Conservation (phyloP, 1,140 invertebrate genomes). For the Brevipalpus yothersi region DNA sequence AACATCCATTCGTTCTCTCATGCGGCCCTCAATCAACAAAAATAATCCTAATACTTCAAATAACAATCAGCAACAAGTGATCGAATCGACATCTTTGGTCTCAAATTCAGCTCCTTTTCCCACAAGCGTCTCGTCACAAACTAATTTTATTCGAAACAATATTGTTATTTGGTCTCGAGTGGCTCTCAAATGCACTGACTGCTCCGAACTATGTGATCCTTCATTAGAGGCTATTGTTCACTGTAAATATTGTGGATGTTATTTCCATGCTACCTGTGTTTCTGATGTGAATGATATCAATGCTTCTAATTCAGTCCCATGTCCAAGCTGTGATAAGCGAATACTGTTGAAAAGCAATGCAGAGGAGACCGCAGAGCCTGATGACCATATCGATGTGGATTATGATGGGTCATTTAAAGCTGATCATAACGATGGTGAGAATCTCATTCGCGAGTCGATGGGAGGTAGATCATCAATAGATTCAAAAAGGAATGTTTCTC, state of each 20-base stretch:
- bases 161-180: neutral
- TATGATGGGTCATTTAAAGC: no score
- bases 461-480: no score
- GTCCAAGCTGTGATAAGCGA: constrained; percentile 1
- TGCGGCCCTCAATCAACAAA: neutral
- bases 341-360: neutral
- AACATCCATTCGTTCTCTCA: neutral
- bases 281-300: neutral
- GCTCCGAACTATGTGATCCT: constrained; percentile 2
- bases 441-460: no score
- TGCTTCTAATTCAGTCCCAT: neutral
- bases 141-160: neutral
- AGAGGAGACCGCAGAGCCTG: no score
- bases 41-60: neutral
- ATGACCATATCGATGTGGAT: no score
- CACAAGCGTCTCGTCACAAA: neutral
- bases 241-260: constrained; percentile 2
- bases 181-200: constrained; percentile 1
- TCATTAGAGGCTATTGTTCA: constrained; percentile 2
- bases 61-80: neutral
- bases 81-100: neutral
- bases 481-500: no score
- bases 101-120: no score
- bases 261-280: constrained; percentile 6
- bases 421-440: neutral